Conservation (phyloP, 2,888 invertebrate genomes). For the Stenurella melanura region DNA sequence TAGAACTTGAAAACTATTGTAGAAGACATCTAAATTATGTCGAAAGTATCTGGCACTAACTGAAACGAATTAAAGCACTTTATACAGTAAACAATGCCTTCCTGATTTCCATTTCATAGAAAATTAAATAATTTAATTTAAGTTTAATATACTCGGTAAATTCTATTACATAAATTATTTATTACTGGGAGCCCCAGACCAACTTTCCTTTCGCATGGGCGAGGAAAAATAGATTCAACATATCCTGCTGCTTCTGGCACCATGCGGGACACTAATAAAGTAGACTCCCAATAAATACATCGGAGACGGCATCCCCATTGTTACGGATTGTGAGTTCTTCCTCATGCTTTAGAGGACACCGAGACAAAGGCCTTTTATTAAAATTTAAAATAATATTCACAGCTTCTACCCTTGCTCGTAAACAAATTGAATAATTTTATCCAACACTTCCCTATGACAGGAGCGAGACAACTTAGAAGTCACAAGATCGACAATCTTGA, state of each 20-base stretch:
- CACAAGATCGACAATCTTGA: no score
- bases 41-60: no score
- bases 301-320: background rate
- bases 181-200: no score
- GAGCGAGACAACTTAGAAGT: no score
- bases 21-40: no score
- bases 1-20: no score
- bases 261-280: conserved; percentile 1
- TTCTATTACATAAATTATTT: no score
- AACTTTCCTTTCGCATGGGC: background rate
- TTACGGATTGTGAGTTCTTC: conserved; percentile 6
- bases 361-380: conserved; percentile 7
- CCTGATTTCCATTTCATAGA: no score
- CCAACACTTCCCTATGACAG: conserved; percentile 6
- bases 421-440: conserved; percentile 4
- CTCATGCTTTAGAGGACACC: background rate
- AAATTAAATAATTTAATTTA: no score
- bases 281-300: conserved; percentile 1
- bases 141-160: no score
- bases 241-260: conserved; percentile 2
- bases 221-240: background rate
- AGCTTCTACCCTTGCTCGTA: background rate
- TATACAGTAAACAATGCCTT: no score
- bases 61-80: no score
- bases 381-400: conserved; percentile 1